phyloP scores from a whole-genome alignment of 1,140 invertebrate species.

The Drosophila azteca region DNA sequence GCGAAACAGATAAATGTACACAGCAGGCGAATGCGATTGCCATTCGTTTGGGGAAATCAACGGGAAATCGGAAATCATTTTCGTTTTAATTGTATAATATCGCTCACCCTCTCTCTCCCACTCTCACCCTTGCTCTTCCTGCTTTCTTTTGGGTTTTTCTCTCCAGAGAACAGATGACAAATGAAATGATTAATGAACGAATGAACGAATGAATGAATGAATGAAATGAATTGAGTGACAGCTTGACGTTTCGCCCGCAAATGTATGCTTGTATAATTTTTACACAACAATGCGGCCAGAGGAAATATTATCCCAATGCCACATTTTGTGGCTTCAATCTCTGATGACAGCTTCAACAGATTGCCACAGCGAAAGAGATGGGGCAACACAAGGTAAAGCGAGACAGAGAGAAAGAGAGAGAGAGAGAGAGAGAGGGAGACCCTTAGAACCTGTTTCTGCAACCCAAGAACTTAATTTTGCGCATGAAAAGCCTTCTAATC shows the following conservation, averaged over 20 bases:
- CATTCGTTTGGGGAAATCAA: too few relatives aligned
- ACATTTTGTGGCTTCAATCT: constrained; percentile 22
- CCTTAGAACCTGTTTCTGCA: not conserved
- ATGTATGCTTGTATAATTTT: constrained; percentile 59
- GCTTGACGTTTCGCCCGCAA: constrained; percentile 41
- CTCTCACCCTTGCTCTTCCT: not conserved
- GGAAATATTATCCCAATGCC: constrained; percentile 37
- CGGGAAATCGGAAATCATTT: constrained; percentile 26
- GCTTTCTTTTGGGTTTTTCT: not conserved
- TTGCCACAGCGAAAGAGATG: constrained; percentile 7
- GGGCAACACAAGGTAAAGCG: too few relatives aligned
- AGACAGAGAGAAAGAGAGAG: not conserved
- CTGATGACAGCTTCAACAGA: constrained; percentile 40
- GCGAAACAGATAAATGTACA: not conserved
- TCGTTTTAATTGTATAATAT: constrained; percentile 42
- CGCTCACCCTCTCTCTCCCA: not conserved
- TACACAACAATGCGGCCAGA: constrained; percentile 17
- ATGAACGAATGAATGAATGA: too few relatives aligned
- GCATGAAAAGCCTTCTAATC: constrained; percentile 66
- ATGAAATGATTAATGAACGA: constrained; percentile 66
- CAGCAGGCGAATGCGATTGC: too few relatives aligned
- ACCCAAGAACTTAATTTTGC: constrained; percentile 50
- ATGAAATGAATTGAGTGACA: constrained; percentile 33
- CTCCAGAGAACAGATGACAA: constrained; percentile 44
- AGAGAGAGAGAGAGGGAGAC: not conserved